Percentiles rank a stretch among this genome's conserved stretches.
phyloP scores from a whole-genome alignment of 2,888 invertebrate species.

The Heteromyza rotundicornis region DNA sequence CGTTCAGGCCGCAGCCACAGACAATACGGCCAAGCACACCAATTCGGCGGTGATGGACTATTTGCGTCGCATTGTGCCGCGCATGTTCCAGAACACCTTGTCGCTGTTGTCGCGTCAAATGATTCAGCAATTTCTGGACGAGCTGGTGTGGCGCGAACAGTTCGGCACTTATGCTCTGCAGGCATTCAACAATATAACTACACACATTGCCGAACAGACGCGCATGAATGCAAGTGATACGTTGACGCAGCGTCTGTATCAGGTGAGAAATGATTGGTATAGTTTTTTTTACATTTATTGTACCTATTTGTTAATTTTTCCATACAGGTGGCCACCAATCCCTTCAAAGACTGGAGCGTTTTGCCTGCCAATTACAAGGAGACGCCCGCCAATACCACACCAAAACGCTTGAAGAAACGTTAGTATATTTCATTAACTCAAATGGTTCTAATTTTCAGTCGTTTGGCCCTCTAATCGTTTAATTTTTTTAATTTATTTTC shows the following conservation, averaged over 20 bases:
- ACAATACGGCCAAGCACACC: conserved; percentile 65
- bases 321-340: conserved; percentile 67
- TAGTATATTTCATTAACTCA: conserved; percentile 43
- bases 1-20: conserved; percentile 67
- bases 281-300: too few relatives aligned
- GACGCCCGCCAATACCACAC: conserved; percentile 55
- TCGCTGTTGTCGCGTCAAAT: conserved; percentile 82
- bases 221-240: conserved; percentile 70
- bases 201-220: conserved; percentile 81
- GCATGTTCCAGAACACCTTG: conserved; percentile 89
- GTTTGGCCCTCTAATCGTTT: neutral
- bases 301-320: conserved; percentile 19
- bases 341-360: conserved; percentile 71
- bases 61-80: conserved; percentile 80
- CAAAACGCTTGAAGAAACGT: conserved; percentile 61
- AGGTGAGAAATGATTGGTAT: conserved; percentile 58
- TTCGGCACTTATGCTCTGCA: conserved; percentile 78
- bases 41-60: conserved; percentile 88
- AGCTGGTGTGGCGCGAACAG: conserved; percentile 87
- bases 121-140: conserved; percentile 90
- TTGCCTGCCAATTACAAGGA: conserved; percentile 54
- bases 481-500: neutral
- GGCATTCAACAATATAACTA: conserved; percentile 81
- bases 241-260: conserved; percentile 70
- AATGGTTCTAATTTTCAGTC: neutral